Evolutionary conservation across 2,888 invertebrate species (phyloP).

Genomic region (Sinelater perroti): DNA sequence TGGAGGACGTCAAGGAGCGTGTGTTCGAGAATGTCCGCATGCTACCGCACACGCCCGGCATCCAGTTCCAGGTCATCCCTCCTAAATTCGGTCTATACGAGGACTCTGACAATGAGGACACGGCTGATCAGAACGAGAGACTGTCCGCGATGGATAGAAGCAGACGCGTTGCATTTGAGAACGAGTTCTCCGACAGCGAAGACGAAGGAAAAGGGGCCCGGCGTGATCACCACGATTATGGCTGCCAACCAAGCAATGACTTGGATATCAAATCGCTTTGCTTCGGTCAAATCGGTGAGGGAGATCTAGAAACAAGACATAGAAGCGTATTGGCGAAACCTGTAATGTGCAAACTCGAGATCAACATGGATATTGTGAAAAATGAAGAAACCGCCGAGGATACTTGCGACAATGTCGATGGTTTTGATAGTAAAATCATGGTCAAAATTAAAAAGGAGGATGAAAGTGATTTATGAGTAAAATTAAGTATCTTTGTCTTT

Average conservation of each 20-base stretch:
- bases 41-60: conserved; percentile 97
- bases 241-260: no score
- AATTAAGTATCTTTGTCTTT: no score
- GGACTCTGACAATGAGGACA: conserved; percentile 89
- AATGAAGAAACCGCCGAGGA: background rate
- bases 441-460: no score
- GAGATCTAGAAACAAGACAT: no score
- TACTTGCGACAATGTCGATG: no score
- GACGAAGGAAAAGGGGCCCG: conserved; percentile 82
- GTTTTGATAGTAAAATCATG: no score
- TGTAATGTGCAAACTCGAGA: background rate
- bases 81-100: conserved; percentile 80
- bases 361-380: background rate
- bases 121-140: conserved; percentile 90
- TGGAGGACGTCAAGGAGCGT: conserved; percentile 94
- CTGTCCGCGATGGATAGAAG: conserved; percentile 82
- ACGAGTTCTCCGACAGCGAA: conserved; percentile 93
- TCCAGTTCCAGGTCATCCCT: conserved; percentile 87
- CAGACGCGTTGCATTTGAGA: conserved; percentile 93
- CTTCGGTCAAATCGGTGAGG: no score
- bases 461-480: no score
- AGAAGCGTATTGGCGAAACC: background rate
- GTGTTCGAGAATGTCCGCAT: conserved; percentile 97
- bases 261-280: no score
- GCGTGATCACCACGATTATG: conserved; percentile 67